phyloP scores from a whole-genome alignment of 1,140 invertebrate species.

The Zelostemma sp. region DNA sequence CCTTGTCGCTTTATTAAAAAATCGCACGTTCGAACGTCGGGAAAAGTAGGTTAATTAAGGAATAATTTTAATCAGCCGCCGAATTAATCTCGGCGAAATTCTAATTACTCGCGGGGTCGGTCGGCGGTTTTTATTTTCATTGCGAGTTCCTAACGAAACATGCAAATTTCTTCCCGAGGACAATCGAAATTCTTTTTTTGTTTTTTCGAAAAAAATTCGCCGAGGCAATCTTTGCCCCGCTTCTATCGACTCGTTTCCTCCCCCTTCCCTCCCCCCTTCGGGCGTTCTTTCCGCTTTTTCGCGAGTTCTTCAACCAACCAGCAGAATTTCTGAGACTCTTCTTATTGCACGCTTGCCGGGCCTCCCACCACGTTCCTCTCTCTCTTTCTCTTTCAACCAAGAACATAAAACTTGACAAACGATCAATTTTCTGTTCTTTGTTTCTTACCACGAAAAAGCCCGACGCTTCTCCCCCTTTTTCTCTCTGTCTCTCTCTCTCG shows the following conservation, averaged over 20 bases:
- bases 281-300: slow-evolving; percentile 38
- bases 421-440: slow-evolving; percentile 68
- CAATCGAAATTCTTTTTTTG: not conserved
- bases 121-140: too few relatives aligned
- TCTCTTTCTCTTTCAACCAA: slow-evolving; percentile 45
- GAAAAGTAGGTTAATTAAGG: not conserved
- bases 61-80: not conserved
- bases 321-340: slow-evolving; percentile 54
- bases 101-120: not conserved
- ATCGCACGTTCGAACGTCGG: not conserved
- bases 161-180: not conserved
- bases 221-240: slow-evolving; percentile 52
- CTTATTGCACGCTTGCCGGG: slow-evolving; percentile 45
- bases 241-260: slow-evolving; percentile 45
- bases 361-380: slow-evolving; percentile 20
- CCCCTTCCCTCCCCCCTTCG: slow-evolving; percentile 4
- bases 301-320: slow-evolving; percentile 40
- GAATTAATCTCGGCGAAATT: not conserved
- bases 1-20: not conserved
- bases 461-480: slow-evolving; percentile 46
- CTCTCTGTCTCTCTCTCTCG: too few relatives aligned
- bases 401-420: slow-evolving; percentile 68
- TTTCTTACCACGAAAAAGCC: slow-evolving; percentile 60
- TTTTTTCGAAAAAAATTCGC: not conserved
- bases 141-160: not conserved